phyloP scores from a whole-genome alignment of 2,888 invertebrate genomes.

The Merodon equestris region DNA sequence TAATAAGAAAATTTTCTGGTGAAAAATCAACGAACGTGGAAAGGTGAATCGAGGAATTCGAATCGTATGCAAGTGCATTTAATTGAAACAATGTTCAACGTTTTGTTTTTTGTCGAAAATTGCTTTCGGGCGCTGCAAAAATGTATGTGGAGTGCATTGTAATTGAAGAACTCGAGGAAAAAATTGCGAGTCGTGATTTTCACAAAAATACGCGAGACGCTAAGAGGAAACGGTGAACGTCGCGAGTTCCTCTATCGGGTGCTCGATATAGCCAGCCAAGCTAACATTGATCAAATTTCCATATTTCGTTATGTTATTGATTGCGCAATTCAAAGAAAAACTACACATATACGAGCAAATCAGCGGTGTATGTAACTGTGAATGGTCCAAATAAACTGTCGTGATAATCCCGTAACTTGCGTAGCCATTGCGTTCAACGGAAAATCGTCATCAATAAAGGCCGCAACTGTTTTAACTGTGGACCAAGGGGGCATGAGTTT shows the following conservation, averaged over 20 bases:
- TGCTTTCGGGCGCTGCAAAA: slow-evolving; percentile 15
- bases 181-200: slow-evolving; percentile 7
- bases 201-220: slow-evolving; percentile 21
- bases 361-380: neutral
- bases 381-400: neutral
- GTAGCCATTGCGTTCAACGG: neutral
- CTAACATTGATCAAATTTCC: slow-evolving; percentile 5
- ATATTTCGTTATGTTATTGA: neutral
- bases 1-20: slow-evolving; percentile 19
- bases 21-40: slow-evolving; percentile 11
- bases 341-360: slow-evolving; percentile 11
- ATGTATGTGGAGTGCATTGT: slow-evolving; percentile 14
- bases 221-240: slow-evolving; percentile 6
- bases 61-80: slow-evolving; percentile 22
- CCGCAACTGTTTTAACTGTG: slow-evolving; percentile 17
- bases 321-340: neutral
- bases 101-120: slow-evolving; percentile 24
- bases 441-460: neutral
- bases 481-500: slow-evolving; percentile 10
- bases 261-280: slow-evolving; percentile 21
- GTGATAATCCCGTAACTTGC: slow-evolving; percentile 5
- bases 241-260: slow-evolving; percentile 20
- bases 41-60: slow-evolving; percentile 8
- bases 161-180: slow-evolving; percentile 9
- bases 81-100: slow-evolving; percentile 16